phyloP scores from a whole-genome alignment of 2,797 vertebrate species.

The Pantherophis alleghaniensis region DNA sequence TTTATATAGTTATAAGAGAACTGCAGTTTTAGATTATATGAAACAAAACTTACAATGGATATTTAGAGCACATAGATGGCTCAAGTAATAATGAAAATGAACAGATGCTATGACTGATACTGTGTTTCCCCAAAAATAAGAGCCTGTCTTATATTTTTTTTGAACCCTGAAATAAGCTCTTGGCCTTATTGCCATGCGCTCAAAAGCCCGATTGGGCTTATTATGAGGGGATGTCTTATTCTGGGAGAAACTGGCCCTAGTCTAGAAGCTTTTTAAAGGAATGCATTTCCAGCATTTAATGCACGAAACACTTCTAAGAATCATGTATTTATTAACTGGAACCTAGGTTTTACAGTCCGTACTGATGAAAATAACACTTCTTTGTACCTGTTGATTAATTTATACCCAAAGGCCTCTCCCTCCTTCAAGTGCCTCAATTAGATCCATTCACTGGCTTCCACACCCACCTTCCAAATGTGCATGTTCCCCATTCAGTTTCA shows the following conservation, averaged over 20 bases:
- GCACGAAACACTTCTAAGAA: neutral
- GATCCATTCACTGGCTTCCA: neutral
- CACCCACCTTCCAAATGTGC: neutral
- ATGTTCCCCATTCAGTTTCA: neutral
- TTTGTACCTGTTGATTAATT: neutral
- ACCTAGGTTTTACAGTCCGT: neutral
- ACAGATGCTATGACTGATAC: neutral
- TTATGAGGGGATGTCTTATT: too few relatives aligned
- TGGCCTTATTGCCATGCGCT: too few relatives aligned
- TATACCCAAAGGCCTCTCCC: neutral
- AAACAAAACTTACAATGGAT: neutral
- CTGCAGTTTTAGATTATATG: neutral
- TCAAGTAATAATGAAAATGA: neutral
- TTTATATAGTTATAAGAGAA: neutral
- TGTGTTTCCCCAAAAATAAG: too few relatives aligned
- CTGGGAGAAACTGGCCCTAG: neutral
- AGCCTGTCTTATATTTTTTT: too few relatives aligned
- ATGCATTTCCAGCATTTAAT: neutral
- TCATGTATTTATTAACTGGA: neutral
- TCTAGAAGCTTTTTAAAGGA: neutral
- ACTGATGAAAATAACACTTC: neutral
- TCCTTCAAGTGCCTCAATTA: neutral
- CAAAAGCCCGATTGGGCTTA: too few relatives aligned
- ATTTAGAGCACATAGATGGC: neutral
- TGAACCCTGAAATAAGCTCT: too few relatives aligned